Base-by-base conservation (phyloP, 2,888 invertebrate genomes). In the Omphaloscelis lunosa region DNA sequence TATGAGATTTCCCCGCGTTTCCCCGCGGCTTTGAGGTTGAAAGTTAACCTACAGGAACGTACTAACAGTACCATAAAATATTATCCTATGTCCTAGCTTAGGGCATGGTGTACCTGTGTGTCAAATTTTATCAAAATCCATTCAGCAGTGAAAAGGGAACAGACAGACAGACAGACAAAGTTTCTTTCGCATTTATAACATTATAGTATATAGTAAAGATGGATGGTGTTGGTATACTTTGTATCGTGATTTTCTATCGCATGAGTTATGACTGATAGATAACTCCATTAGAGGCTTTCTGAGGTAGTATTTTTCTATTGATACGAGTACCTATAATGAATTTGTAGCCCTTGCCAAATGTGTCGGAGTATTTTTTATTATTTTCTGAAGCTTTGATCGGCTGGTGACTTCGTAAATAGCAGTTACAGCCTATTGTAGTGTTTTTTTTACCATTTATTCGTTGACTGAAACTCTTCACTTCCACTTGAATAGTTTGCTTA, bases 271-370 rank as follows among this genome's bases (percentile, higher is more conserved):
- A 56, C 58, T 70, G 68, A 80, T 80, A 72, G 45, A 70, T 75
- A 53, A 68, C 9, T 61, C 72, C 53, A 85, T 71, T 61, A 68
- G 34, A 34, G 6, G 41, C 48, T 48, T 70, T 62, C 15, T 34
- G 17, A 62, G 45, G 67, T 58, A 51, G 41, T 51, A 27, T 80
- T n/a, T 23, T 69, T 58, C 7, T 41, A 11, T 58, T 23, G 1
- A 12, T 69, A n/a, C n/a, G n/a, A n/a, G n/a, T n/a, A 61, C 20
- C 41, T 23, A 41, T 48, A 29, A 34, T 56, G 48, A 23, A 15
- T 56, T 20, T 72, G 45, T n/a, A 39, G 11, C 27, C 41, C 51
- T 73, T 77, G 68, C 67, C 77, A 85, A 83, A 77, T 45, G 41
- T 71, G 29, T 27, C 2, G 12, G 12, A 48, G 12, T 12, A 5